Evolutionary conservation across 1,140 invertebrate species (phyloP), one percentile per base, ranked within the genome.

Genomic region (Cherax quadricarinatus): DNA sequence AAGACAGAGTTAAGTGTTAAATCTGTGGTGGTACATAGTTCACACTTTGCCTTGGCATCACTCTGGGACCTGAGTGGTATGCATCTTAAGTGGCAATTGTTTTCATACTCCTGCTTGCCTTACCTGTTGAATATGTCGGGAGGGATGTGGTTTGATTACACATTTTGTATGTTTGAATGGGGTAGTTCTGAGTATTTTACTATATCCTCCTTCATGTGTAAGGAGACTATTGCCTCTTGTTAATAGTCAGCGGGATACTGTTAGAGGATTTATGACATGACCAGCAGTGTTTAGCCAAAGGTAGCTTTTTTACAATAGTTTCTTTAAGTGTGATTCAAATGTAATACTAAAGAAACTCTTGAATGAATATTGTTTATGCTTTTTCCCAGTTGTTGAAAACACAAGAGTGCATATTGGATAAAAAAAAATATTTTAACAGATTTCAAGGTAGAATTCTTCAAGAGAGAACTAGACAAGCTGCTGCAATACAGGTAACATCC

Each of bases 21-120:
- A 81, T 86, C 85, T 53, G n/a, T 87, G 48, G 81, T 86, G 41
- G 49, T 81, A 86, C 30, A 10, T 53, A 81, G 41, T n/a, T 53
- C 62, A 60, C 79, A 62, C 48, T 90, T 66, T 91, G 90, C 79
- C 84, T 87, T 87, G 84, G 18, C 81, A 78, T 57, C 81, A 84
- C 53, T 80, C 12, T 62, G 57, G 49, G 82, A 91, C 89, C 79
- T 62, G 66, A 91, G 89, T 51, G 75, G 30, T 57, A 81, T 82
- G 75, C 84, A 73, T 78, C 90, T 41, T 62, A 91, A 91, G 83
- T 91, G 84, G 79, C 90, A 78, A 51, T 82, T 66, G 84, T 91
- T 86, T 91, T 84, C 84, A 66, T 91, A 91, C 90, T 91, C 85
- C 85, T 66, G 90, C 78, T 91, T 91, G 90, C 90, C 84, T 91